Percentiles rank a stretch among this genome's conserved stretches.
phyloP scores from a whole-genome alignment of 2,113 vertebrate species.

The Platichthys stellatus region DNA sequence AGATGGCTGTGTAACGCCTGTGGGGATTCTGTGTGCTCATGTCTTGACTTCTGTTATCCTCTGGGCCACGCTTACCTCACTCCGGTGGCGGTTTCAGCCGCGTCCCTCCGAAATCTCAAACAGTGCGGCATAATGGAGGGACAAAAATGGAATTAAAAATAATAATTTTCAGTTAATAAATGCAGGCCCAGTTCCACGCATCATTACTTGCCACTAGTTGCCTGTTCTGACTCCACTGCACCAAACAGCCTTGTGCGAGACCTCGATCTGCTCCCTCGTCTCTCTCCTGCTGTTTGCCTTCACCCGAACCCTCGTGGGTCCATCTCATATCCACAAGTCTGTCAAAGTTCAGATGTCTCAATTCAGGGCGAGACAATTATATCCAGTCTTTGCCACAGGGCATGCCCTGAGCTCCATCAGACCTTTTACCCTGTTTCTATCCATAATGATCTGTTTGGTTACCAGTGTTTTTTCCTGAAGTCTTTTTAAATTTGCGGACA shows the following conservation, averaged over 20 bases:
- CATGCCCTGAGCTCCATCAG: constrained; percentile 59
- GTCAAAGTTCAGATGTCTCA: constrained; percentile 62
- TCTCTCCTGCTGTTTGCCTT: constrained; percentile 18
- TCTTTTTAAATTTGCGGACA: constrained; percentile 60
- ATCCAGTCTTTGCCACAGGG: constrained; percentile 52
- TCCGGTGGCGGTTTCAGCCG: constrained; percentile 29
- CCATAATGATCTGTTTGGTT: constrained; percentile 66
- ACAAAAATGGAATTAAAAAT: constrained; percentile 11
- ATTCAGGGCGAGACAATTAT: constrained; percentile 61
- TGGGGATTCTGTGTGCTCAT: constrained; percentile 42
- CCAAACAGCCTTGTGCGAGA: not conserved
- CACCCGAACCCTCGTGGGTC: constrained; percentile 10
- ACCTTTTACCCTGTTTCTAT: constrained; percentile 63
- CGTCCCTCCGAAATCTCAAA: constrained; percentile 30
- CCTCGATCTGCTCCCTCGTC: constrained; percentile 10
- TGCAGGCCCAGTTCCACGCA: not conserved
- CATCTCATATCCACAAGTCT: constrained; percentile 22
- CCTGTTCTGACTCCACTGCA: constrained; percentile 8
- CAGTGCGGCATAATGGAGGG: not conserved
- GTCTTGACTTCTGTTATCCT: constrained; percentile 49
- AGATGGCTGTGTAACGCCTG: constrained; percentile 74
- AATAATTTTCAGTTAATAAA: not conserved
- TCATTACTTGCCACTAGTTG: not conserved
- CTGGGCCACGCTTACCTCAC: constrained; percentile 39
- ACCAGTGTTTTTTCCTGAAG: constrained; percentile 19